phyloP scores from a whole-genome alignment of 1,140 invertebrate genomes.

The Caenorhabditis brenneri region DNA sequence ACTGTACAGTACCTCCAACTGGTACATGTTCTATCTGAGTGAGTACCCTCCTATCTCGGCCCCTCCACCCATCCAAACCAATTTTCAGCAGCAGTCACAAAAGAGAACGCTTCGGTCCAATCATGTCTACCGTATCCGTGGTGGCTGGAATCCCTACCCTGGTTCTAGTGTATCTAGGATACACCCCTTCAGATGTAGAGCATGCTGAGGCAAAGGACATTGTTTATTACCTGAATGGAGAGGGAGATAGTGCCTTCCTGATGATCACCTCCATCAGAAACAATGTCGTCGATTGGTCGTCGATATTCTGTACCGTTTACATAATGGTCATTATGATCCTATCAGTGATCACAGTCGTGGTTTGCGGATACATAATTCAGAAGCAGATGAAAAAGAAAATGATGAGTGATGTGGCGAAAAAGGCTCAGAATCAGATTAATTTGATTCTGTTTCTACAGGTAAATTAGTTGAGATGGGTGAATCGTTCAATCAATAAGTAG shows the following conservation, averaged over 20 bases:
- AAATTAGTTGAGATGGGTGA: background rate
- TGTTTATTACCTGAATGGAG: slow-evolving; percentile 22
- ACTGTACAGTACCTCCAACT: slow-evolving; percentile 7
- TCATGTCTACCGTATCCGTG: background rate
- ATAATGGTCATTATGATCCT: background rate
- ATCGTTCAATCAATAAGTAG: background rate
- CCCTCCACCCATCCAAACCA: background rate
- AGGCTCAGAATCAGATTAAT: background rate
- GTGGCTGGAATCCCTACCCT: background rate
- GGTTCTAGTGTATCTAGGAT: background rate
- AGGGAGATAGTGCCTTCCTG: slow-evolving; percentile 3
- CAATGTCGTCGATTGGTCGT: background rate
- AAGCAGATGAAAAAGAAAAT: slow-evolving; percentile 6
- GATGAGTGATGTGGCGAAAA: slow-evolving; percentile 3
- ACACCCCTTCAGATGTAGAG: background rate
- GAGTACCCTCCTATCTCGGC: background rate
- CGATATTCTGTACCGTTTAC: background rate
- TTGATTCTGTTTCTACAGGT: slow-evolving; percentile 24
- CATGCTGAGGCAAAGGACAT: background rate
- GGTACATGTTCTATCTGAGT: background rate
- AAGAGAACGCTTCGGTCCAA: background rate
- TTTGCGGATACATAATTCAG: background rate
- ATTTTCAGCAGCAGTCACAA: slow-evolving; percentile 6
- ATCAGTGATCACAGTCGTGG: background rate
- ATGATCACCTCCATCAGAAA: background rate